Evolutionary conservation across 2,113 vertebrate genomes (phyloP), one percentile per base, ranked within the genome.

Genomic region (Dicerorhinus sumatrensis): DNA sequence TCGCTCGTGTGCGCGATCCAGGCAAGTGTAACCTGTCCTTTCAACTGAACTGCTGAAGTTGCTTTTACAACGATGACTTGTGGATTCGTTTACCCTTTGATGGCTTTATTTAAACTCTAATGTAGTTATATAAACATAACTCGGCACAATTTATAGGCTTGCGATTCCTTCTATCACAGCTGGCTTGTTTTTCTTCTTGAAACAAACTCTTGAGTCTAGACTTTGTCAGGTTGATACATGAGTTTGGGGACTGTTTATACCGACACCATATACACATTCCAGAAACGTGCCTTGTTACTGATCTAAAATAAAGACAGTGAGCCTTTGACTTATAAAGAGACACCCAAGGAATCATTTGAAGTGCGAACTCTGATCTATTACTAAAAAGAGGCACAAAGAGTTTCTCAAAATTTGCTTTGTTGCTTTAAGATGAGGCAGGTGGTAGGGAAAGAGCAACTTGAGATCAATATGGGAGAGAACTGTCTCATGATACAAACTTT

Each of bases 151-250:
- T 97, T 97, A 96, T 60, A 96, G 65, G 29, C 48, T 58, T 54
- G 60, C 6, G 10, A 77, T 96, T 96, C 72, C 76, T 80, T 87
- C 95, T 6, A 18, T 95, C 94, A 85, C 87, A 67, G 27, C 62
- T 94, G 69, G 62, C 79, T 36, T 60, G 84, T 95, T 70, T 36
- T 89, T 76, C 83, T 97, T 91, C 70, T 94, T 96, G 96, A 98
- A 95, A 97, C 77, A 85, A 79, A 81, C 80, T 79, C 10, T 88
- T 1, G 69, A 92, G 87, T 97, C 95, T 27, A 96, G 83, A 73
- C 96, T 95, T 98, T 98, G 96, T 93, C 97, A 98, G 79, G 82
- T 98, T 98, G 97, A 97, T 94, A 56, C 90, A 94, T 85, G 72
- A 69, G 54, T 95, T 98, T 98, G 65, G 54, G 58, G 93, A 63